Base-by-base conservation (phyloP, 2,113 vertebrate species). In the Anser brachyrhynchus region DNA sequence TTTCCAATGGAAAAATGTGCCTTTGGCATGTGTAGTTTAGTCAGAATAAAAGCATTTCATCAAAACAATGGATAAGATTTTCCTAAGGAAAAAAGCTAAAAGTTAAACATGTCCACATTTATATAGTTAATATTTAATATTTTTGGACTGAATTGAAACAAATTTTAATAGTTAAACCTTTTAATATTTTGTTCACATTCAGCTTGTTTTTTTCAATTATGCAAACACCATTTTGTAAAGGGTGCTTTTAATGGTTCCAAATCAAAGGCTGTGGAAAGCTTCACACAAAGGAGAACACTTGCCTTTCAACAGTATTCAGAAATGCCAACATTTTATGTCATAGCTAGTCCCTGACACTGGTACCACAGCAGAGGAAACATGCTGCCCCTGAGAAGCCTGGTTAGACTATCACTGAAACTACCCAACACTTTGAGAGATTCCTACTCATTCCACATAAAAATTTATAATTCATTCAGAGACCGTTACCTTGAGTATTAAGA, bases 1-100 rank as follows among this genome's bases (percentile, higher is more conserved):
- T 94, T 92, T 93, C 79, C 72, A 85, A 52, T 59, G 76, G 69
- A 90, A 94, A 95, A 93, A 74, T 71, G n/a, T 65, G 54, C 15
- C 39, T 85, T 79, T 76, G 35, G 57, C 66, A 37, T 62, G 21
- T 35, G 33, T 39, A n/a, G 4, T 81, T 92, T 46, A 92, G 84
- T 67, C 31, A 57, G 65, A 81, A 89, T 81, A 72, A 92, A 89
- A 84, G 46, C 8, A 39, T 55, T 88, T 88, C n/a, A 91, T 62
- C 67, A 73, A 57, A 95, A 90, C 52, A 89, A 74, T 74, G 69
- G 65, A 70, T 39, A 67, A 31, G 21, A 74, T 77, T 92, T 93
- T 80, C 51, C 33, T 73, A 81, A 22, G 25, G 71, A 79, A 84
- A 94, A 67, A 71, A 76, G 8, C 29, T 84, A 17, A 87, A 69